Evolutionary conservation across 1,140 invertebrate species (phyloP), one percentile per base, ranked within the genome.

Genomic region (Hormaphis cornu): DNA sequence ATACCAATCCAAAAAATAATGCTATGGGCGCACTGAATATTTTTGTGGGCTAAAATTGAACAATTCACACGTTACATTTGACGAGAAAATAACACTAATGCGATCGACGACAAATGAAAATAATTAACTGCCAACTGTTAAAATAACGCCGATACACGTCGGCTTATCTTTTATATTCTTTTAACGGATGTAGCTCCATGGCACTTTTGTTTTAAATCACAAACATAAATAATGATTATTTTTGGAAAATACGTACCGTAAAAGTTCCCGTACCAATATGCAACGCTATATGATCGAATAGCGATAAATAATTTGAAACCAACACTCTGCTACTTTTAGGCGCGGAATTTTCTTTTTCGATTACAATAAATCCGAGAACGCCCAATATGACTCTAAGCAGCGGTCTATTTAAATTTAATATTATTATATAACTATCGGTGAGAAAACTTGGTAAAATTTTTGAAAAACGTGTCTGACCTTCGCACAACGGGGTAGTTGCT

Each of bases 251-350:
- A 69, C 69, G 77, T 77, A 83, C 81, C 28, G 79, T 74, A 56
- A 78, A 70, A 73, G 79, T 79, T 48, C 80, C 79, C 20, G 77
- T 74, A 5, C 80, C 71, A n/a, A 84, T 74, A 75, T 82, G 78
- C 18, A 83, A 75, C 20, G 81, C 79, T 46, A 84, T 74, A 72
- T 82, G 80, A 75, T 84, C 83, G 70, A 83, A 78, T 46, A 77
- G 75, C 26, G 80, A 79, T 20, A 82, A 76, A 75, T 83, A 80
- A 75, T 84, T 84, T 12, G 81, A 74, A n/a, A 83, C 77, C 50
- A 83, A 74, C 35, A 83, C 73, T 76, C 72, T 71, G 72, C 44
- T 66, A 0, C 35, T 66, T 22, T 35, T 66, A 16, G 9, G 7
- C 10, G 44, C 46, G 33, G 61, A 66, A 22, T 66, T 66, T 22